Evolutionary conservation across 2,797 vertebrate genomes (phyloP).

Genomic region (Pteronotus mesoamericanus): DNA sequence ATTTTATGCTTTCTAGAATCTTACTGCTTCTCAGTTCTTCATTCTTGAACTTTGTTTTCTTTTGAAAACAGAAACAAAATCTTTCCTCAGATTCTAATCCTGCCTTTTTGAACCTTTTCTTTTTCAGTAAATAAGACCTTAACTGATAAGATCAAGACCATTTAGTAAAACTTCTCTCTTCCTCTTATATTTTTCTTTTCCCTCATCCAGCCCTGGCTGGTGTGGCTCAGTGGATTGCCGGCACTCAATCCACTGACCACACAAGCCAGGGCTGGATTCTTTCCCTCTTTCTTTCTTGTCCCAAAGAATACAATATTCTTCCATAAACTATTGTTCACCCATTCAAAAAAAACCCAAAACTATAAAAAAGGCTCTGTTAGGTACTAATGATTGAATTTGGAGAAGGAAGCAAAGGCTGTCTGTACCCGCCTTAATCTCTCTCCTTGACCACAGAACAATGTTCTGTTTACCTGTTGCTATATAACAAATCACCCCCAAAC

Average conservation of each 20-base stretch:
- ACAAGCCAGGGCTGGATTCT: no score
- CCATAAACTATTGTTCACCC: not conserved
- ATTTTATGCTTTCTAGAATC: not conserved
- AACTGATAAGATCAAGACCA: not conserved
- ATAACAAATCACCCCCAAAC: not conserved
- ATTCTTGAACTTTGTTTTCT: not conserved
- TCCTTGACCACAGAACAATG: not conserved
- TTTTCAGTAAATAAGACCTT: constrained; percentile 24
- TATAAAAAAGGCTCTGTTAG: not conserved
- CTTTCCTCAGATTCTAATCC: not conserved
- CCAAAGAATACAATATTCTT: not conserved
- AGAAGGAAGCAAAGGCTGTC: not conserved
- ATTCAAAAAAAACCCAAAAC: not conserved
- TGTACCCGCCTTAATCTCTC: not conserved
- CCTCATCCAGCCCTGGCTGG: no score
- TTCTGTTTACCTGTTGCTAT: not conserved
- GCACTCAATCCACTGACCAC: no score
- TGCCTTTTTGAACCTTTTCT: constrained; percentile 3
- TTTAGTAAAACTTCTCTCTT: not conserved
- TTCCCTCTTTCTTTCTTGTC: not conserved
- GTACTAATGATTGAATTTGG: not conserved
- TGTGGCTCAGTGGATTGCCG: no score
- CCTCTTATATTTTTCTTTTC: not conserved
- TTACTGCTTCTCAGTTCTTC: not conserved
- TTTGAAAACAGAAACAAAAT: constrained; percentile 16